A percentile compares a stretch with the other conserved stretches of the same genome.
Evolutionary conservation across 2,888 invertebrate genomes (phyloP).

Genomic region (Morinoia aosen): DNA sequence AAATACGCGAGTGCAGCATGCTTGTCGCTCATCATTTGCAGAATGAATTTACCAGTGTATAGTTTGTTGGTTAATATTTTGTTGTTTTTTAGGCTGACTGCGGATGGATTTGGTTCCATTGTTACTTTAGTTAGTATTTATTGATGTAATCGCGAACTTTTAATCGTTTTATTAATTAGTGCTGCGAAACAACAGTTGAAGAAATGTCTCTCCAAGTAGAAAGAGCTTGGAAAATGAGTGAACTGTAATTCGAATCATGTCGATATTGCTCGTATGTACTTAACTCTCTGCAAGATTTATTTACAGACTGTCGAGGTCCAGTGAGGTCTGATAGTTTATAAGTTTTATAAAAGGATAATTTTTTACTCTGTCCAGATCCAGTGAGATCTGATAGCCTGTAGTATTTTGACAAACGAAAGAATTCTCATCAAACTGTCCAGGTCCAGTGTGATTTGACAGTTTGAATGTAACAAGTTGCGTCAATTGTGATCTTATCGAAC

Average conservation of each 20-base stretch:
- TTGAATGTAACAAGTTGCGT: neutral
- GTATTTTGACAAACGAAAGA: neutral
- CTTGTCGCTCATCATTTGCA: too few species aligned
- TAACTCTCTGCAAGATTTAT: neutral
- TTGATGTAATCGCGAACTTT: neutral
- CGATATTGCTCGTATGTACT: neutral
- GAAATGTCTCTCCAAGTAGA: neutral
- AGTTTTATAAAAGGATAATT: neutral
- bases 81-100: neutral
- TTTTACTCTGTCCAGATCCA: neutral
- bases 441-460: neutral
- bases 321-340: slow-evolving; percentile 42
- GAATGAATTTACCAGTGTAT: too few species aligned
- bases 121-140: neutral
- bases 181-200: neutral
- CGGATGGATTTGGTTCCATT: neutral
- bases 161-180: neutral
- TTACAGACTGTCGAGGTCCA: neutral
- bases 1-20: too few species aligned
- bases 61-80: too few species aligned
- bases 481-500: neutral
- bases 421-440: neutral
- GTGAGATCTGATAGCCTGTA: slow-evolving; percentile 5
- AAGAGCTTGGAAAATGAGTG: neutral
- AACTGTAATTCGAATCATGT: neutral